Conservation (phyloP, 2,888 invertebrate genomes). For the Pseudococcus longispinus region DNA sequence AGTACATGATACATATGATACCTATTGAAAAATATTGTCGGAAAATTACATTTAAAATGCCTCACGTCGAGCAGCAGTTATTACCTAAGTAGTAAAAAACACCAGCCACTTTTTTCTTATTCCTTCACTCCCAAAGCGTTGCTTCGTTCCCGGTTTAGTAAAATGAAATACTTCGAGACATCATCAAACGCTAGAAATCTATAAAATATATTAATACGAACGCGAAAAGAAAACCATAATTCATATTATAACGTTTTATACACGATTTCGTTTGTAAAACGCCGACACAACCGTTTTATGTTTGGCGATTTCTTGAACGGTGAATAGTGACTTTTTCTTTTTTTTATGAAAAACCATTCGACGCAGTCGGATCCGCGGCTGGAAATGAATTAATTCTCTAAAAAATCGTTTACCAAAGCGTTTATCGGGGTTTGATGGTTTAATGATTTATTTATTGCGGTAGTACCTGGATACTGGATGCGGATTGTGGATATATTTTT, state of each 20-base stretch:
- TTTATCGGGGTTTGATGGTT: conserved; percentile 14
- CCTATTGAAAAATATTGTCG: not conserved
- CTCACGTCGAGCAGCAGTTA: conserved; percentile 16
- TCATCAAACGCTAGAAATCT: conserved; percentile 36
- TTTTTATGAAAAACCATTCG: conserved; percentile 39
- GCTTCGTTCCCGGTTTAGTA: not conserved
- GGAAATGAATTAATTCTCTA: conserved; percentile 18
- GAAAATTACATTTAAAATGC: conserved; percentile 10
- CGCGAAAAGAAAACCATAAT: conserved; percentile 38
- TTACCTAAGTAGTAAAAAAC: conserved; percentile 28
- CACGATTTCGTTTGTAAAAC: conserved; percentile 39
- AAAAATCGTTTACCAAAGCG: conserved; percentile 12
- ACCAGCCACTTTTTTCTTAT: not conserved
- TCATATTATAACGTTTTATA: conserved; percentile 39
- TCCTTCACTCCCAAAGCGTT: not conserved
- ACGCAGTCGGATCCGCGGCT: not conserved
- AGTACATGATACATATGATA: not conserved
- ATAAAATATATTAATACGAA: conserved; percentile 44
- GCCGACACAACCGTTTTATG: conserved; percentile 37
- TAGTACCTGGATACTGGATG: not conserved
- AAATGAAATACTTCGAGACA: conserved; percentile 24
- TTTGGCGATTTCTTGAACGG: conserved; percentile 41
- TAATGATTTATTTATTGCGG: conserved; percentile 33
- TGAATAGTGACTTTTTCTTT: conserved; percentile 44
- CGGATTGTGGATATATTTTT: not conserved